Conservation (phyloP, 2,113 vertebrate species). For the Chauna torquata region DNA sequence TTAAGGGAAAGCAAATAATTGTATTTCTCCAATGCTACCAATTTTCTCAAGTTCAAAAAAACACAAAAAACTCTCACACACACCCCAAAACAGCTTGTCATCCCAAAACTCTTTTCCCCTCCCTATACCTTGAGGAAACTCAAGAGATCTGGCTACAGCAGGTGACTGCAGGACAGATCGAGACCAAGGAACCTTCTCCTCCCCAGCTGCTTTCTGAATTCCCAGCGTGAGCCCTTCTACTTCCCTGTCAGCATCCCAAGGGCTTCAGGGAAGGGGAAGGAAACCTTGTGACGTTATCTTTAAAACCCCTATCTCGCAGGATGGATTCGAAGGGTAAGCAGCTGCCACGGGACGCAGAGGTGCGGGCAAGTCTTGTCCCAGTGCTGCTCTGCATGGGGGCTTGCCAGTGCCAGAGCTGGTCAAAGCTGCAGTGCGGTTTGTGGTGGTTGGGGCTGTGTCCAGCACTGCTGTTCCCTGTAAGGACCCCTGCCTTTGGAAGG, state of each 20-base stretch:
- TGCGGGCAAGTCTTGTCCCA: rapidly evolving
- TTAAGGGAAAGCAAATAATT: neutral
- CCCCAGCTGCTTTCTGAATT: neutral
- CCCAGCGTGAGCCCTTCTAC: neutral
- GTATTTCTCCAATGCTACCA: neutral
- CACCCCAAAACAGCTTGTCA: neutral
- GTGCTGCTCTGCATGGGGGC: rapidly evolving
- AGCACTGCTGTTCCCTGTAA: neutral
- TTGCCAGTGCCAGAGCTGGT: rapidly evolving
- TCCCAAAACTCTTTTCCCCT: neutral
- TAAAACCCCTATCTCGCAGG: neutral
- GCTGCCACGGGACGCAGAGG: neutral
- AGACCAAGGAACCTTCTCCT: neutral
- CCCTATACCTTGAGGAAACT: no score
- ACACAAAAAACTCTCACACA: no score
- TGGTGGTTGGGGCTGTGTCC: neutral
- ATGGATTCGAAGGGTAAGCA: neutral
- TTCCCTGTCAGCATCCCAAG: neutral
- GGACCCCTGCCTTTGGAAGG: neutral
- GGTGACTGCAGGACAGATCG: neutral
- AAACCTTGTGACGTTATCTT: neutral
- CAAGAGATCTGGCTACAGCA: neutral
- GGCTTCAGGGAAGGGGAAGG: neutral
- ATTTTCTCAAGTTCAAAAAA: neutral
- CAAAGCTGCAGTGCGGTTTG: neutral